Conservation (phyloP, 2,888 invertebrate genomes). For the Argynnis bischoffii region DNA sequence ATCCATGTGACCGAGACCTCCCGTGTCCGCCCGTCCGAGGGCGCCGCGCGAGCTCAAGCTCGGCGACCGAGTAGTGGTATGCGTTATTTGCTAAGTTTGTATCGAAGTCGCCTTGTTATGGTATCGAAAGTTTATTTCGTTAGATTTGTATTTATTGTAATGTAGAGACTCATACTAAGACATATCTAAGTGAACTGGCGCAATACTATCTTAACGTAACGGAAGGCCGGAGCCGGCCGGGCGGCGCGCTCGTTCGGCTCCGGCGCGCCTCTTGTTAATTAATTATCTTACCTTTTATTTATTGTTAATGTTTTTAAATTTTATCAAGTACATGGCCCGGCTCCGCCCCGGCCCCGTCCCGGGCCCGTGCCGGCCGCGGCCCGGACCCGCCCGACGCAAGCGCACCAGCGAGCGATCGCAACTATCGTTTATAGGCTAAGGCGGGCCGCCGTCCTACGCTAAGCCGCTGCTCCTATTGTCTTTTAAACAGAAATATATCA, state of each 20-base stretch:
- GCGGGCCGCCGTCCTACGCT: slow-evolving; percentile 36
- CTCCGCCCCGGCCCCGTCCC: background rate
- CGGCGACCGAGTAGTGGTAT: too few relatives aligned
- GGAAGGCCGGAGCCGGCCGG: too few relatives aligned
- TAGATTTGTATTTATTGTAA: slow-evolving; percentile 29
- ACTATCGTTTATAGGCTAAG: too few relatives aligned
- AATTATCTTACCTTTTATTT: slow-evolving; percentile 37
- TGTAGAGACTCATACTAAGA: slow-evolving; percentile 38
- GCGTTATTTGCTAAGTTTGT: too few relatives aligned
- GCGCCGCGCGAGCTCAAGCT: too few relatives aligned
- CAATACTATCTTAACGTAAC: slow-evolving; percentile 6
- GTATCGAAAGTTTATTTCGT: slow-evolving; percentile 38
- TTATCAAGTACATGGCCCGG: slow-evolving; percentile 42
- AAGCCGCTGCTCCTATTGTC: slow-evolving; percentile 51
- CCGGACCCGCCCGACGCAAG: slow-evolving; percentile 37
- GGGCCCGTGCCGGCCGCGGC: slow-evolving; percentile 6
- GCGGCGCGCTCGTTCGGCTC: background rate
- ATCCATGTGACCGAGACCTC: background rate
- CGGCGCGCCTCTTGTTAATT: slow-evolving; percentile 34
- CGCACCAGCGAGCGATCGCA: slow-evolving; percentile 29
- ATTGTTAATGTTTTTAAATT: slow-evolving; percentile 71
- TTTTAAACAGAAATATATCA: slow-evolving; percentile 62
- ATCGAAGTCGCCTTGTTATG: slow-evolving; percentile 36
- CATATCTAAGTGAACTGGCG: slow-evolving; percentile 42
- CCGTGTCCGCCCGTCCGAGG: too few relatives aligned